Base-by-base conservation (phyloP, 2,797 vertebrate species). In the Cuculus canorus region DNA sequence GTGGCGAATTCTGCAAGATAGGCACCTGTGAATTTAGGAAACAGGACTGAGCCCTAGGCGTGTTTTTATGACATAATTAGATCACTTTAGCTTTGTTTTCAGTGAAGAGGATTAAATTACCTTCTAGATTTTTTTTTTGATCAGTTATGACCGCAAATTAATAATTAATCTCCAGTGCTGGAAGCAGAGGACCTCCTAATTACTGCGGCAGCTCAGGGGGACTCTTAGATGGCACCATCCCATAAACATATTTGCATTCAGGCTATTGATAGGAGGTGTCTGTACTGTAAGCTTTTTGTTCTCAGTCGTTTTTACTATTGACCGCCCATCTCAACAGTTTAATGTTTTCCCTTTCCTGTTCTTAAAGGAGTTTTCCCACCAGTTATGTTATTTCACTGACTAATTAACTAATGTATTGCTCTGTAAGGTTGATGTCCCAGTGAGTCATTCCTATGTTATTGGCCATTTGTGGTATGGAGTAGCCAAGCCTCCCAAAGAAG, bases 1-100 rank as follows among this genome's bases (percentile, higher is more conserved):
- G 72, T 43, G 88, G 61, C 64, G 57, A 53, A 47, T 75, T 60
- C 6, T 50, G 73, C 82, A 41, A 39, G 52, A 17, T 17, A 53
- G 59, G n/a, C 69, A 68, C 30, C 83, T 64, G 76, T 79, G 93
- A 77, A 18, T 90, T 39, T 13, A 50, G 56, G 53, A 35, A 41
- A n/a, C 19, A 50, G 77, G 53, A 48, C 86, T 37, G 59, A 90
- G 82, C 91, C 79, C 73, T 30, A 17, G 86, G 86, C 61, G 1
- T 81, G 72, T 10, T 86, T 85, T 69, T 33, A 7, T 85, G 94
- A 68, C 86, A 83, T 47, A 87, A 90, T 92, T 60, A 78, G 90
- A 93, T 80, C 53, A 5, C 72, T 92, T 37, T 15, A 88, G 68
- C 86, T 79, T 89, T 81, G 91, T 91, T 93, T 95, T 63, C 64